Evolutionary conservation across 2,113 vertebrate genomes (phyloP), one percentile per base, ranked within the genome.

Genomic region (Scomber scombrus): DNA sequence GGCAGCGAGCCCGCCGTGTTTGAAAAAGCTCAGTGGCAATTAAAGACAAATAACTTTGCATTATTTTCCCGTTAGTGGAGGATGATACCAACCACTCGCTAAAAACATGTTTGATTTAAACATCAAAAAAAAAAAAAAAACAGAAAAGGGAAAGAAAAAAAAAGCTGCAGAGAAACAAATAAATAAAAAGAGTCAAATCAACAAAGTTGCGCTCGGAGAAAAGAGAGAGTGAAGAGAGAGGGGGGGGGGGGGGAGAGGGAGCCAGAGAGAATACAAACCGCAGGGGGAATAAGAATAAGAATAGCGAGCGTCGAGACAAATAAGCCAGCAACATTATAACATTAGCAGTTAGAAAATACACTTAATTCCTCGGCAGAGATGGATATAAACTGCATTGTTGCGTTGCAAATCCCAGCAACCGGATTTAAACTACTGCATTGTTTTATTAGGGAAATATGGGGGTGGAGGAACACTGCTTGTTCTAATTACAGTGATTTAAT

Each of bases 401-500:
- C 81, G 51, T 87, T 80, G 90, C 91, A 94, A 95, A 95, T 95
- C 94, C 93, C 94, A 90, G 90, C 88, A 85, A 95, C 87, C 79
- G 92, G 92, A 94, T 94, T 94, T 93, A 92, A 88, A 93, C 85
- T 60, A 86, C 89, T 69, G 90, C 92, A 93, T 95, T 94, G 94
- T 95, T 95, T 93, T 94, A 95, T 93, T 93, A 90, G 86, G 88
- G 89, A 91, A 94, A 90, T 90, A 93, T 78, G 92, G 88, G 86
- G 90, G 91, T 79, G 88, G 90, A 80, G 92, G 91, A 92, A 88
- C 85, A 82, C 86, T 89, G 92, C 89, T 88, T 85, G 89, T 93
- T 94, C 90, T 95, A 94, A 95, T 96, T 94, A 93, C 92, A 92
- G 94, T 93, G 92, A 94, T 95, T 95, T 94, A 94, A 95, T 94